Base-by-base conservation (phyloP, 2,113 vertebrate species). In the Garra rufa region DNA sequence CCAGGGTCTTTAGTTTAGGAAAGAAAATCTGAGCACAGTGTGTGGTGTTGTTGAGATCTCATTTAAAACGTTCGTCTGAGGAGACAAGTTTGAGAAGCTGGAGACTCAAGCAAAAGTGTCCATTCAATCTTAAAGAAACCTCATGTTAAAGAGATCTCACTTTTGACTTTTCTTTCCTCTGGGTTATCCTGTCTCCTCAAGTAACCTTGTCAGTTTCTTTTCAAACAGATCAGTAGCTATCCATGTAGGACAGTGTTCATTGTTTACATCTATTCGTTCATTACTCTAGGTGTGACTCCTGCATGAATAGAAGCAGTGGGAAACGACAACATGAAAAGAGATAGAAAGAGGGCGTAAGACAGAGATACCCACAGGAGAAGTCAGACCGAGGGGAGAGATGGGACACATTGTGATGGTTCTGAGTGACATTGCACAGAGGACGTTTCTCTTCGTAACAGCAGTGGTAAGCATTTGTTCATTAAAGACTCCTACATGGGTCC, bases 391-490 rank as follows among this genome's bases (percentile, higher is more conserved):
- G 82, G 75, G 61, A 87, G 82, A 80, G 82, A 70, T 77, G 34
- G 83, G 86, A 88, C 85, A 91, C 83, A 89, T 91, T 24, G 59
- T 92, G 87, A 88, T 88, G 88, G 65, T 69, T 88, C 82, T 77
- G 86, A 88, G 65, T 85, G 90, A 89, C 89, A 91, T 85, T 90
- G 89, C 69, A 87, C 4, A 21, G 83, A 83, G 71, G 78, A 88
- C 77, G 79, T 85, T 38, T 76, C 82, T 19, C 48, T 91, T 79
- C 82, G 63, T 88, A 86, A 79, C 52, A 90, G 86, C 80, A 34
- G 84, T 76, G 79, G 86, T 44, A 83, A 89, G 87, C 77, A 89
- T 89, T 92, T 92, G 84, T 91, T 92, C 89, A 88, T 90, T 89
- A 88, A 52, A 10, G 85, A 48, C 82, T 92, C 86, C 52, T 83